Conservation (phyloP, 2,888 invertebrate species). For the Neoitamus cyanurus region DNA sequence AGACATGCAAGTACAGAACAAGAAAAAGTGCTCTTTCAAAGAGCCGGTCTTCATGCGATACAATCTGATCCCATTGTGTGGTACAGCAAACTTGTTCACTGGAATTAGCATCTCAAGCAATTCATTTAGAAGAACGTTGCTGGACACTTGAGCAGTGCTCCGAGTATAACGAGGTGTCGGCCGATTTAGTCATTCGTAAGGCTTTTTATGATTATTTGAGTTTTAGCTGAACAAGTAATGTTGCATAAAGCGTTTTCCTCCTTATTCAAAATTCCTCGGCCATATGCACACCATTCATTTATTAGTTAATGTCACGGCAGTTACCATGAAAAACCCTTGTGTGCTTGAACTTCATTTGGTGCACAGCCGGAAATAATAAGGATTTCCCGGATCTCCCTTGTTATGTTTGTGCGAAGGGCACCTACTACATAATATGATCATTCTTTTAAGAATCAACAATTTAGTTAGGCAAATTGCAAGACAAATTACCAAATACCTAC, state of each 20-base stretch:
- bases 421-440: neutral
- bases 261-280: neutral
- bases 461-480: too few relatives aligned
- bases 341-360: neutral
- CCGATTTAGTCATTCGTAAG: neutral
- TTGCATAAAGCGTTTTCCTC: neutral
- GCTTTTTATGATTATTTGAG: neutral
- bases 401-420: neutral
- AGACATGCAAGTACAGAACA: neutral
- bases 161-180: neutral
- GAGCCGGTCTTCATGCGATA: neutral
- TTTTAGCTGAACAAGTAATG: neutral
- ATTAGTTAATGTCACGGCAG: neutral
- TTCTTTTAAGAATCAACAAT: neutral
- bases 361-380: neutral
- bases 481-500: too few relatives aligned
- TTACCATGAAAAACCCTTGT: neutral
- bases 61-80: conserved; percentile 24
- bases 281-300: neutral
- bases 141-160: neutral
- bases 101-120: conserved; percentile 27
- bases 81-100: conserved; percentile 24
- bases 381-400: neutral
- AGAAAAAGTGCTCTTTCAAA: neutral
- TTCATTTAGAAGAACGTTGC: conserved; percentile 8